Conservation (phyloP, 2,888 invertebrate species). For the Elmis aenea region DNA sequence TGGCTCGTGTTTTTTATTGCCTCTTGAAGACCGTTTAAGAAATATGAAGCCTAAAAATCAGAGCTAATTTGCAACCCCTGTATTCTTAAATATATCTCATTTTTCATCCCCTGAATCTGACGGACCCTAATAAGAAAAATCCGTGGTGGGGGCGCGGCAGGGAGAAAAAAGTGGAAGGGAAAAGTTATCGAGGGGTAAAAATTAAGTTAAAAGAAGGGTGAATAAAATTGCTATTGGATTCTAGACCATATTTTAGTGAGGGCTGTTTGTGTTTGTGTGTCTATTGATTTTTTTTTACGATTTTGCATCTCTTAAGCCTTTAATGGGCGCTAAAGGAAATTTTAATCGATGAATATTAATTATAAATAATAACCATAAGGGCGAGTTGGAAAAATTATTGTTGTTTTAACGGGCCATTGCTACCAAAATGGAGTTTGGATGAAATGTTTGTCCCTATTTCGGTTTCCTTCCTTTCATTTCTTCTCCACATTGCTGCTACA, state of each 20-base stretch:
- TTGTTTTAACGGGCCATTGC: no score
- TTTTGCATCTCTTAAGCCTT: no score
- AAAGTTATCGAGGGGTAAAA: constrained; percentile 25
- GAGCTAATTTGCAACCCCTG: constrained; percentile 19
- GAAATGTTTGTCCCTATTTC: no score
- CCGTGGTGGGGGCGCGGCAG: constrained; percentile 13
- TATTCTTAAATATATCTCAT: constrained; percentile 23
- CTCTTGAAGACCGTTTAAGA: no score
- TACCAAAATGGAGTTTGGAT: no score
- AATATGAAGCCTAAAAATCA: constrained; percentile 19
- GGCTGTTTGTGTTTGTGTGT: constrained; percentile 8
- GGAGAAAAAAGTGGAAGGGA: constrained; percentile 21
- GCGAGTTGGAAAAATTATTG: no score
- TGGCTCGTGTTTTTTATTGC: no score
- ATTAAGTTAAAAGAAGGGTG: constrained; percentile 24
- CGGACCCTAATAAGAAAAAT: constrained; percentile 24
- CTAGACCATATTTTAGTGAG: constrained; percentile 20
- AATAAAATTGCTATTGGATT: constrained; percentile 24
- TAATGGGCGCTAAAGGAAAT: no score
- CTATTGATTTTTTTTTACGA: background rate
- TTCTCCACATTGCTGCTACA: no score
- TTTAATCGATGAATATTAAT: no score
- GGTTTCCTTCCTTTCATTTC: no score
- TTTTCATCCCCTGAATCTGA: constrained; percentile 25
- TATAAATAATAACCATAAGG: no score